These are phyloP conservation scores for Ephialtes manifestator DNA, from an alignment of 2,888 invertebrate genomes.

Conservation along the genomic window DNA sequence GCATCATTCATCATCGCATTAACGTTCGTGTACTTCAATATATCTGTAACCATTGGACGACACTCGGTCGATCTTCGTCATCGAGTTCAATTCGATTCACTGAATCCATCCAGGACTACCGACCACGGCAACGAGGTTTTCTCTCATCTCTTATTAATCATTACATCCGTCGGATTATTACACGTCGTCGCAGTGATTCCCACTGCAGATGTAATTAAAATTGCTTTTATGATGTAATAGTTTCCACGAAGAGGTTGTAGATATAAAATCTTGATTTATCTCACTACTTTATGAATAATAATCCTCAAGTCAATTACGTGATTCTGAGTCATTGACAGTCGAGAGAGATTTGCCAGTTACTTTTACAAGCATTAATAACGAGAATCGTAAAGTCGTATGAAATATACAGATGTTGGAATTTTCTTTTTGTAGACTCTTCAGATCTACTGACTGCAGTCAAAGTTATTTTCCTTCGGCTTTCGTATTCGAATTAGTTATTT, in stretches of 20 bases:
- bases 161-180: background rate
- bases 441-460: background rate
- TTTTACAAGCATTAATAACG: background rate
- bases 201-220: slow-evolving; percentile 7
- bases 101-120: background rate
- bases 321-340: slow-evolving; percentile 9
- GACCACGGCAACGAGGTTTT: background rate
- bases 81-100: slow-evolving; percentile 43
- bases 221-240: slow-evolving; percentile 3
- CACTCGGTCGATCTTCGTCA: slow-evolving; percentile 38
- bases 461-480: background rate
- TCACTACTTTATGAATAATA: slow-evolving; percentile 2
- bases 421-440: background rate
- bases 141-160: slow-evolving; percentile 20
- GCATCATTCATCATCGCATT: slow-evolving; percentile 43
- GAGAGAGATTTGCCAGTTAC: background rate
- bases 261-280: slow-evolving; percentile 9
- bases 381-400: background rate
- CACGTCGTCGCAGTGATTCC: slow-evolving; percentile 18
- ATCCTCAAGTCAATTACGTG: slow-evolving; percentile 58
- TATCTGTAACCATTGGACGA: background rate
- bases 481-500: background rate
- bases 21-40: background rate
- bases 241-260: background rate
- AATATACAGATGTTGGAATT: background rate